Percentiles rank a stretch among this genome's conserved stretches.
Evolutionary conservation across 2,113 vertebrate species (phyloP).

Genomic region (Colinus virginianus): DNA sequence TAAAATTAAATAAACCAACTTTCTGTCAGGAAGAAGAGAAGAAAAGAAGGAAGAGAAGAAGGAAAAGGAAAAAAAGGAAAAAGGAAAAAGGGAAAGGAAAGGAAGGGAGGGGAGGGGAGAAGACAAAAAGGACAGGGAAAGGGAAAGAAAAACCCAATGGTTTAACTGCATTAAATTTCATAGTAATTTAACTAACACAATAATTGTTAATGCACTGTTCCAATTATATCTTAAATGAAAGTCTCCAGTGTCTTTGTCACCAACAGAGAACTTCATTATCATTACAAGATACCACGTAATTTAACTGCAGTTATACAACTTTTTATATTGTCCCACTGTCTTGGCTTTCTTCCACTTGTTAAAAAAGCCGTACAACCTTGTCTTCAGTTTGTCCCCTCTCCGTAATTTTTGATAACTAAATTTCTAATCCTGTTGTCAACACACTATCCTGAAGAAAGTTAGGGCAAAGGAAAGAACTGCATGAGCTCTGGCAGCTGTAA

Average conservation of each 20-base stretch:
- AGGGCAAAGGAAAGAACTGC: background rate
- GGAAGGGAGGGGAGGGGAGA: too few relatives aligned
- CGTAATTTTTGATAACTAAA: background rate
- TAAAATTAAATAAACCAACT: background rate
- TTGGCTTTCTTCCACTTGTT: background rate
- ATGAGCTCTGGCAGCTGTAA: background rate
- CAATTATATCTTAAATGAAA: background rate
- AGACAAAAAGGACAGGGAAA: background rate
- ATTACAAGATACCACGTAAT: background rate
- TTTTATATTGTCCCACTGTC: background rate
- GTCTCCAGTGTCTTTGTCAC: background rate
- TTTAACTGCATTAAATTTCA: background rate
- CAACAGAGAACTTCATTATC: background rate
- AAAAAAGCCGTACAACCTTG: background rate
- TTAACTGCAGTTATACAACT: background rate
- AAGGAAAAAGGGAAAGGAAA: too few relatives aligned
- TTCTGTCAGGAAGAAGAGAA: background rate
- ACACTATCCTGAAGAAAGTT: background rate
- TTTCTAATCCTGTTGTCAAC: background rate
- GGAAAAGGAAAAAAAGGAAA: too few relatives aligned
- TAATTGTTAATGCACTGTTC: background rate
- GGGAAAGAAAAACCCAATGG: background rate
- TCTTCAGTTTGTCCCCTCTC: background rate
- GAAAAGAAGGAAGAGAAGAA: background rate
- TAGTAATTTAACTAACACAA: background rate